phyloP scores from a whole-genome alignment of 2,888 invertebrate species.

The Drosophila robusta region DNA sequence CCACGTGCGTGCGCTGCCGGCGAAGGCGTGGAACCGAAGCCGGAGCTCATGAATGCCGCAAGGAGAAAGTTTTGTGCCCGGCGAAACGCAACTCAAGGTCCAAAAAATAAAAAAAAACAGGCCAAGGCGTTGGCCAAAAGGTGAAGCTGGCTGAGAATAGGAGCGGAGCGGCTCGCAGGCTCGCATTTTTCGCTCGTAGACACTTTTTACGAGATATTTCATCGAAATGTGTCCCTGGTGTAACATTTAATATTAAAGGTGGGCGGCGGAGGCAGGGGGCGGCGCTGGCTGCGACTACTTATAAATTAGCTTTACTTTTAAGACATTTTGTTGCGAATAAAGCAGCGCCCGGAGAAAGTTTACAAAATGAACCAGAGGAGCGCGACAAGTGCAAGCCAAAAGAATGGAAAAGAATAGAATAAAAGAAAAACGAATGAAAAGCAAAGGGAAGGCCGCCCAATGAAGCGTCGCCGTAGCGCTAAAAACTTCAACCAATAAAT shows the following conservation, averaged over 20 bases:
- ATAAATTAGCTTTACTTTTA: conserved; percentile 83
- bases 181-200: conserved; percentile 82
- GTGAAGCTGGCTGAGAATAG: conserved; percentile 48
- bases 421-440: conserved; percentile 9
- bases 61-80: conserved; percentile 79
- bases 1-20: conserved; percentile 71
- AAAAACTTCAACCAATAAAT: conserved; percentile 83
- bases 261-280: conserved; percentile 41
- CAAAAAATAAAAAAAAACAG: conserved; percentile 12
- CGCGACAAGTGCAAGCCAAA: conserved; percentile 45
- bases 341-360: conserved; percentile 72
- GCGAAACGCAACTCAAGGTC: conserved; percentile 50
- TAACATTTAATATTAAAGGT: conserved; percentile 85
- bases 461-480: conserved; percentile 58
- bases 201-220: conserved; percentile 85
- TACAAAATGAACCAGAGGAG: conserved; percentile 53
- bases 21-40: conserved; percentile 30
- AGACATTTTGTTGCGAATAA: conserved; percentile 80
- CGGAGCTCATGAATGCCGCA: conserved; percentile 69
- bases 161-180: conserved; percentile 41
- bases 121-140: conserved; percentile 42
- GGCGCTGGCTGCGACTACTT: conserved; percentile 53
- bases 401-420: conserved; percentile 9
- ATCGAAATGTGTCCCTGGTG: conserved; percentile 86
- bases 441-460: conserved; percentile 51